Conservation (phyloP, 2,113 vertebrate species). For the Zeus faber region DNA sequence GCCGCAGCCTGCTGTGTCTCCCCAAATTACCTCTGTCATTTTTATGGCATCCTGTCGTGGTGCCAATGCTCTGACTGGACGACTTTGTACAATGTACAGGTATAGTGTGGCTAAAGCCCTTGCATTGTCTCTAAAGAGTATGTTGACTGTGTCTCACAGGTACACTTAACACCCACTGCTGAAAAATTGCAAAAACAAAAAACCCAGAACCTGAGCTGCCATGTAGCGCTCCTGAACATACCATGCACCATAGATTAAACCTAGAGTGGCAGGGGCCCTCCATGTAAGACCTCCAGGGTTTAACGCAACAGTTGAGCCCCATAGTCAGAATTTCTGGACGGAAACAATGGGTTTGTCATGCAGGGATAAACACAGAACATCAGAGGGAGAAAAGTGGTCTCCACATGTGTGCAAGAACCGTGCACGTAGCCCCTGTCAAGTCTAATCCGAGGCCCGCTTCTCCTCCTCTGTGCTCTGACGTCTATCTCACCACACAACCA, state of each 20-base stretch:
- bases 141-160: constrained; percentile 15
- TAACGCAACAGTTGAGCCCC: not conserved
- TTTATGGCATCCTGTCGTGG: constrained; percentile 23
- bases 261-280: too few relatives aligned
- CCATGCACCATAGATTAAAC: too few relatives aligned
- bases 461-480: constrained; percentile 7
- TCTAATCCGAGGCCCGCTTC: constrained; percentile 22
- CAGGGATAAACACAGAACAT: constrained; percentile 11
- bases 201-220: constrained; percentile 23
- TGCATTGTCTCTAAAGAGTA: not conserved
- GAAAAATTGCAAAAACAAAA: constrained; percentile 39
- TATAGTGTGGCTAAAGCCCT: not conserved
- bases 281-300: not conserved
- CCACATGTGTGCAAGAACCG: constrained; percentile 5
- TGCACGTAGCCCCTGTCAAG: constrained; percentile 26
- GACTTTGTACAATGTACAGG: not conserved
- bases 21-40: constrained; percentile 42
- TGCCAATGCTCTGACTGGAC: constrained; percentile 9
- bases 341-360: not conserved
- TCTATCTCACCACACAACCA: constrained; percentile 13
- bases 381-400: constrained; percentile 2
- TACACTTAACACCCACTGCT: constrained; percentile 26
- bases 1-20: constrained; percentile 21
- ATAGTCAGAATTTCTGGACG: too few relatives aligned
- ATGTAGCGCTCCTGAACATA: constrained; percentile 21